Base-by-base conservation (phyloP, 2,888 invertebrate genomes). In the Hartigia nigra region DNA sequence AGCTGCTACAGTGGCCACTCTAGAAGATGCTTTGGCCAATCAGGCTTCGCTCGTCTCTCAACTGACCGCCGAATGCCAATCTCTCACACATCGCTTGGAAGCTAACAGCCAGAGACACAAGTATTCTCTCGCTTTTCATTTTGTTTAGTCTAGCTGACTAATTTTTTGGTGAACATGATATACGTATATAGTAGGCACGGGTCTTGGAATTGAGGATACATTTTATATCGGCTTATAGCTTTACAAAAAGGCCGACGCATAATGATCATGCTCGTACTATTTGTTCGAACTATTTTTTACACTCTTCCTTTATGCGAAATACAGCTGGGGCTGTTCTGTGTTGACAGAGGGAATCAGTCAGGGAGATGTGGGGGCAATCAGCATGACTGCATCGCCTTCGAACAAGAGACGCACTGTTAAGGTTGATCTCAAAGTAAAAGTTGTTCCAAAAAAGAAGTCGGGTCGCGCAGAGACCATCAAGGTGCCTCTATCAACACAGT, bases 1-100 rank as follows among this genome's bases (percentile, higher is more conserved):
- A 97, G 97, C 95, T 94, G 95, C 96, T 93, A 97, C 96, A 92
- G 96, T 97, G 93, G 95, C 95, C 93, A 96, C 96, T 93, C 95
- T 97, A 93, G 97, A 97, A 94, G 95, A 95, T 92, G 95, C 96
- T 95, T 95, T 97, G 93, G 95, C 95, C 93, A 96, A 95, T 93
- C 97, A 97, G 95, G 96, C 96, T 95, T 95, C 95, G 95, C 96
- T 97, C 95, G 96, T 97, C 95, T 96, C 96, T 94, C 97, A 96
- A 95, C 95, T 97, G 93, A 96, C 96, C 92, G 94, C 94, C 92
- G 97, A 97, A 94, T 97, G 97, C 94, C 97, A 96, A 94, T 94
- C 94, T 93, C 95, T 97, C 93, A 97, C 97, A 92, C 94, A 95
- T 93, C 97, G 96, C 94, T 95, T 97, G 94, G 97, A 97, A 94